Evolutionary conservation across 2,797 vertebrate species (phyloP), one percentile per base, ranked within the genome.

Genomic region (Myoxocephalus aenaeus): DNA sequence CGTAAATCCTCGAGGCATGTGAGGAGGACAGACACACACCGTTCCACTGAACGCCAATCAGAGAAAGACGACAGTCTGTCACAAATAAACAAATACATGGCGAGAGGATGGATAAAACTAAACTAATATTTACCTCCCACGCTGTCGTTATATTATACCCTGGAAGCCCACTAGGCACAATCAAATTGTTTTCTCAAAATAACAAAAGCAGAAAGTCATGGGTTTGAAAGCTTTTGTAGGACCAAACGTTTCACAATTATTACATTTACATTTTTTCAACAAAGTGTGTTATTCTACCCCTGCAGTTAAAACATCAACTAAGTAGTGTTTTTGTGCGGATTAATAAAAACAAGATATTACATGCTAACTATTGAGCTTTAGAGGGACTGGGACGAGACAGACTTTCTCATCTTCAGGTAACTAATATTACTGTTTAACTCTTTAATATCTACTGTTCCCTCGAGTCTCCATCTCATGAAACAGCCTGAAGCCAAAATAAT

Each of bases 1-100:
- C 38, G 69, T 65, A 90, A 92, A 92, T 90, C 88, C 86, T 73
- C 64, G 4, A 67, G 63, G 80, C 82, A 78, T 22, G 69, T 77
- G 79, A 70, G 51, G 70, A 70, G 36, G 63, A 73, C 46, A 69
- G 68, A 71, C 29, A 51, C 66, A 58, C 64, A 58, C 14, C 42
- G 70, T 70, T 57, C 68, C 63, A 36, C 56, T 54, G 32, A 70
- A 63, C 22, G 50, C 58, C 15, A 25, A 63, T 22, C 18, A 10
- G 8, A 70, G 36, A 71, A 13, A 66, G 50, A 56, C 5, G n/a
- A 38, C 27, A 80, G 62, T 77, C 77, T 82, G 79, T 17, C 27
- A 44, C 18, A 29, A 77, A 42, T 57, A 69, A 77, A 77, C n/a
- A 29, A 70, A 75, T 38, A 14, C 36, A 38, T 18, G 38, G 40